Evolutionary conservation across 2,888 invertebrate species (phyloP).

Genomic region (Rhorus exstirpatorius): DNA sequence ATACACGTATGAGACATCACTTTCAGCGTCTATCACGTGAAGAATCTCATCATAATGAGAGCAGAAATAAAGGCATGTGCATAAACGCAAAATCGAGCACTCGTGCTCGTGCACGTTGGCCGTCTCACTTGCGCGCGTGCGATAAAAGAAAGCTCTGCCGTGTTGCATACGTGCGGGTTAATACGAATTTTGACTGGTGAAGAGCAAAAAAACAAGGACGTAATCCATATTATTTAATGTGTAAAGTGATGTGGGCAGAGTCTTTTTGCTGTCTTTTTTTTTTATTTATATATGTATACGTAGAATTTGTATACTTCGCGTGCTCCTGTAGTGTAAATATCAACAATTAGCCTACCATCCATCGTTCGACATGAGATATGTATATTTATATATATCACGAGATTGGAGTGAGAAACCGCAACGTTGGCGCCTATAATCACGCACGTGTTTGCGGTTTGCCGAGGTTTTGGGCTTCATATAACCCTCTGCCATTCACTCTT

Average conservation of each 20-base stretch:
- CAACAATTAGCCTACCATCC: slow-evolving; percentile 82
- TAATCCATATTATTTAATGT: not conserved
- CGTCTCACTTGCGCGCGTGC: slow-evolving; percentile 50
- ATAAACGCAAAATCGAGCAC: slow-evolving; percentile 50
- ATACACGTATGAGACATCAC: not conserved
- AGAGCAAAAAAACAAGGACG: not conserved
- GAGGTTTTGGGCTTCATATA: slow-evolving; percentile 53
- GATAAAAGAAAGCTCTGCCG: slow-evolving; percentile 44
- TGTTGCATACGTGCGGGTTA: not conserved
- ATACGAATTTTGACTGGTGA: not conserved
- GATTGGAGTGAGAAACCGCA: slow-evolving; percentile 48
- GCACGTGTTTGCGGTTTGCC: slow-evolving; percentile 62
- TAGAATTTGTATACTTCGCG: slow-evolving; percentile 25
- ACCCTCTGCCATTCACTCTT: slow-evolving; percentile 51
- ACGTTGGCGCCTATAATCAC: slow-evolving; percentile 56
- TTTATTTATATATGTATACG: not conserved
- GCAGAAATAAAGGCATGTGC: slow-evolving; percentile 15
- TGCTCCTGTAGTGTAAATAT: slow-evolving; percentile 77
- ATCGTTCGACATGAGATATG: slow-evolving; percentile 77
- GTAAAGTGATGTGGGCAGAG: not conserved
- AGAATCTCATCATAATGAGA: not conserved
- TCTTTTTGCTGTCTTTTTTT: slow-evolving; percentile 16
- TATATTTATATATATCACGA: too few relatives aligned
- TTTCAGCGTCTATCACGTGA: not conserved
- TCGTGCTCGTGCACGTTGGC: slow-evolving; percentile 46